Evolutionary conservation across 2,888 invertebrate species (phyloP).

Genomic region (Amphipoea oculea): DNA sequence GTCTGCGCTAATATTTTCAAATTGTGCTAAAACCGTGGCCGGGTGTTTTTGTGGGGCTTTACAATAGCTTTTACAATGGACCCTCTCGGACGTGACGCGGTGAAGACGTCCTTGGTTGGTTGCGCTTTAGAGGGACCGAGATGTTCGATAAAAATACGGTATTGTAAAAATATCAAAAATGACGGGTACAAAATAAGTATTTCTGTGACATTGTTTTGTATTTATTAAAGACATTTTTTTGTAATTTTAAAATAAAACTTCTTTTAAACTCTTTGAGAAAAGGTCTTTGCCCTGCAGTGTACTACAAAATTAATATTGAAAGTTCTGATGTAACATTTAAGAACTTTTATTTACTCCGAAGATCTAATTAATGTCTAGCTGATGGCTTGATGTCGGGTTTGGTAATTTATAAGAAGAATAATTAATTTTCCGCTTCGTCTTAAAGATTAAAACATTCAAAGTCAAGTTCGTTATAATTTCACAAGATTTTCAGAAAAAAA

Average conservation of each 20-base stretch:
- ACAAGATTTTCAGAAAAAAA: not conserved
- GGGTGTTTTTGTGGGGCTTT: constrained; percentile 15
- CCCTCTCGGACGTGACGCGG: constrained; percentile 27
- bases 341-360: not conserved
- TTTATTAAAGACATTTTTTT: not conserved
- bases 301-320: not conserved
- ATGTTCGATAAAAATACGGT: constrained; percentile 8
- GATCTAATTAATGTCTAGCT: not conserved
- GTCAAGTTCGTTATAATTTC: constrained; percentile 13
- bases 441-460: constrained; percentile 9
- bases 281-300: not conserved
- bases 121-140: not conserved
- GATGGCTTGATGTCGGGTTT: not conserved
- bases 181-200: not conserved
- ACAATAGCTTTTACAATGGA: constrained; percentile 35
- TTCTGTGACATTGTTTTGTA: not conserved
- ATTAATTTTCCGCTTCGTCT: not conserved
- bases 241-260: not conserved
- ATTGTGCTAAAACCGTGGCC: constrained; percentile 12
- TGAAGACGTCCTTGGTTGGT: not conserved
- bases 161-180: not conserved
- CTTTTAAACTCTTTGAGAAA: not conserved
- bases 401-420: not conserved
- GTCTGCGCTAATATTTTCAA: constrained; percentile 37
- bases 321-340: not conserved